Evolutionary conservation across 2,888 invertebrate genomes (phyloP), one percentile per base, ranked within the genome.

Genomic region (Hypomecis punctinalis): DNA sequence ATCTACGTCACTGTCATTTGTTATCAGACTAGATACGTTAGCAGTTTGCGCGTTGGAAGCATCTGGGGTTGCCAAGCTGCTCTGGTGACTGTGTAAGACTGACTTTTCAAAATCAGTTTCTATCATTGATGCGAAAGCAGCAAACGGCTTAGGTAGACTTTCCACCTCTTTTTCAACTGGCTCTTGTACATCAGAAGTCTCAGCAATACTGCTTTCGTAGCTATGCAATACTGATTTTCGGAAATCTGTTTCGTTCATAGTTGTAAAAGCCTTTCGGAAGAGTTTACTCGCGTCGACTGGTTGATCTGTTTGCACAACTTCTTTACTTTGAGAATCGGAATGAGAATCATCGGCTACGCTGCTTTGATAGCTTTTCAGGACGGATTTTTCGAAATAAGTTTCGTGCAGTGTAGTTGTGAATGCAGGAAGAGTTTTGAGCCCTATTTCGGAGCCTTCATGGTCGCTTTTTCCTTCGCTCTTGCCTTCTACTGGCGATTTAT

Each of bases 1-100:
- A 33, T 63, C 57, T 68, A 83, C 75, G 68, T 92, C 92, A 68
- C 90, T 91, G 48, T 93, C 92, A 69, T 89, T 89, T 0, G 91
- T 92, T 45, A 91, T 85, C 0, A 91, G 70, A 76, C 89, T 89
- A 0, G 91, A 90, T 1, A 76, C 71, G 53, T 88, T 53, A 13
- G 42, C 79, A 62, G 75, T 61, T 40, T 73, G 70, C 0, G 40
- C 40, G 35, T 55, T 55, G 9, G 75, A 71, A 40, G 76, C 73
- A 37, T 72, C 70, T 9, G 73, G 77, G 3, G 81, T 78, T 45
- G 76, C 82, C 1, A 81, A 66, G 63, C 85, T 89, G 55, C 82
- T 89, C 57, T 85, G 75, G 43, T 80, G 80, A 69, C 86, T 89
- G 23, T 70, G 75, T 8, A 91, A 70, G 0, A 90, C 84, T 0